These are phyloP conservation scores for Drosophila navojoa DNA, from an alignment of 1,140 invertebrate species.

Conservation along the genomic window DNA sequence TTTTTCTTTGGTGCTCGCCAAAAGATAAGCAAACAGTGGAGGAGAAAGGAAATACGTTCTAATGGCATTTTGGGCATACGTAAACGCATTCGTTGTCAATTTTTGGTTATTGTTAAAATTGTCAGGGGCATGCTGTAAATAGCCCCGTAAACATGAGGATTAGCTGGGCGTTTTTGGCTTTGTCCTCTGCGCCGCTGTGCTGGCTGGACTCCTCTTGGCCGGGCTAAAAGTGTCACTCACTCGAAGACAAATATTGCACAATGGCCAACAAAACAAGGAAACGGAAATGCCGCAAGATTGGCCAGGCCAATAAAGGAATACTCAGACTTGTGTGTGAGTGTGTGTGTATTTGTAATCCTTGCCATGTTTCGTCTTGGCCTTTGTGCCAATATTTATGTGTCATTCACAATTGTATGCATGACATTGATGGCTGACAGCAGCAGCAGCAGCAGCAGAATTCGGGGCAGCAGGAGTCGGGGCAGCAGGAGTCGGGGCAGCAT, in stretches of 20 bases:
- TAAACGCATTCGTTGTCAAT: conserved; percentile 44
- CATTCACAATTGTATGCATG: conserved; percentile 78
- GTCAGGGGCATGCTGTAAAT: conserved; percentile 72
- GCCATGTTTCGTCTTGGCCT: conserved; percentile 46
- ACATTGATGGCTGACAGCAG: conserved; percentile 66
- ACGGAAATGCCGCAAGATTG: conserved; percentile 78
- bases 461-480: too few relatives aligned
- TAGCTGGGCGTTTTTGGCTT: conserved; percentile 60
- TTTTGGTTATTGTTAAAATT: conserved; percentile 74
- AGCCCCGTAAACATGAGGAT: conserved; percentile 79
- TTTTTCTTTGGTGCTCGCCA: conserved; percentile 57
- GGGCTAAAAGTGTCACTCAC: conserved; percentile 79
- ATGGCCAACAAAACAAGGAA: conserved; percentile 48
- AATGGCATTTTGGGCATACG: conserved; percentile 37
- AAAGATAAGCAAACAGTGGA: conserved; percentile 74
- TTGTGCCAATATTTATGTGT: conserved; percentile 73
- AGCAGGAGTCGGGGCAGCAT: conserved; percentile 17
- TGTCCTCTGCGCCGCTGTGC: conserved; percentile 28
- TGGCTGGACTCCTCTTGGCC: conserved; percentile 18
- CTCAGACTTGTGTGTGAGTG: conserved; percentile 10
- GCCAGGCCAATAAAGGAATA: conserved; percentile 39
- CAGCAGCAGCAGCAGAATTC: conserved; percentile 5
- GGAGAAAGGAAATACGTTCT: conserved; percentile 23
- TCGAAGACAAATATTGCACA: conserved; percentile 76
- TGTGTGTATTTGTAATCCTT: conserved; percentile 54